A percentile compares a stretch with the other conserved stretches of the same genome.
These are phyloP conservation scores for Microplitis manilae DNA, from an alignment of 2,888 invertebrate species.

Conservation along the genomic window DNA sequence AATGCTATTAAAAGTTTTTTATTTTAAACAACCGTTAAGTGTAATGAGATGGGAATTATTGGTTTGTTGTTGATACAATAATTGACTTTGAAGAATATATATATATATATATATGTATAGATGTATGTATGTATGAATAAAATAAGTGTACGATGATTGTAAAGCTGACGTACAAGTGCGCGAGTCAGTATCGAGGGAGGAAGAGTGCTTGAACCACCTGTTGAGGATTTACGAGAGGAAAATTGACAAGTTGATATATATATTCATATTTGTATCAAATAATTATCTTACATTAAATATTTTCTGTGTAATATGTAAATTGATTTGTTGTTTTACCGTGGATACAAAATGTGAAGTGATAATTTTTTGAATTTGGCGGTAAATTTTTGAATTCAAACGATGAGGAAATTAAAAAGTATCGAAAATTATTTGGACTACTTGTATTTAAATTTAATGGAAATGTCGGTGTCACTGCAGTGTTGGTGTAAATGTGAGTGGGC, in stretches of 20 bases:
- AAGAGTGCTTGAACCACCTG: constrained; percentile 63
- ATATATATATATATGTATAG: too few relatives aligned
- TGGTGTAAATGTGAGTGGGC: constrained; percentile 45
- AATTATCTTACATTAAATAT: not conserved
- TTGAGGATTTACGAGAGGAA: constrained; percentile 65
- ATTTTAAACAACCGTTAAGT: too few relatives aligned
- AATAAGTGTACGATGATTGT: constrained; percentile 18
- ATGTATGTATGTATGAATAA: not conserved
- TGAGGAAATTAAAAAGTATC: not conserved
- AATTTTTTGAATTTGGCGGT: too few relatives aligned
- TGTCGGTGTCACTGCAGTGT: constrained; percentile 46
- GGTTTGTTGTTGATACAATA: too few relatives aligned
- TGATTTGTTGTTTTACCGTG: too few relatives aligned
- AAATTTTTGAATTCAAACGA: not conserved
- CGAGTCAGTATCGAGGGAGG: constrained; percentile 43
- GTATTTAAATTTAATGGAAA: constrained; percentile 29
- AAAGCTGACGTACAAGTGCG: constrained; percentile 33
- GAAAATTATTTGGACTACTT: constrained; percentile 27
- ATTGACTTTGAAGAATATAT: too few relatives aligned
- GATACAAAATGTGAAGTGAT: too few relatives aligned
- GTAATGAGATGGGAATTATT: too few relatives aligned
- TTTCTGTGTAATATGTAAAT: not conserved
- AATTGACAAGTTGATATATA: constrained; percentile 51
- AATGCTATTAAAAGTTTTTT: too few relatives aligned
- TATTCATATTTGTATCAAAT: constrained; percentile 4